These are phyloP conservation scores for Desmodus rotundus DNA, from an alignment of 2,113 vertebrate species.

Conservation along the genomic window DNA sequence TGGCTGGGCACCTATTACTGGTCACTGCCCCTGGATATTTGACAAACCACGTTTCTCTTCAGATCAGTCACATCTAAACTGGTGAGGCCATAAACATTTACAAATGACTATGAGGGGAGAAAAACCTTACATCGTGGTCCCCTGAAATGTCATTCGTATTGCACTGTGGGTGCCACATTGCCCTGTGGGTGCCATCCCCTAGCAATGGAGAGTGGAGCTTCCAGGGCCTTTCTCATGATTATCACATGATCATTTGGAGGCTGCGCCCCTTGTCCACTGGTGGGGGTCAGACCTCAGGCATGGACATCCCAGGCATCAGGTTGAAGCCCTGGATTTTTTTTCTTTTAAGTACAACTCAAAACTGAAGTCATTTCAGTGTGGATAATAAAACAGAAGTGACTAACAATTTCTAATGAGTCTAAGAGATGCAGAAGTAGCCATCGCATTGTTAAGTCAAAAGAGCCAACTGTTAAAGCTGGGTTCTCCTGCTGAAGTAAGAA, in stretches of 20 bases:
- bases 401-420: background rate
- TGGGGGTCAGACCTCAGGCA: background rate
- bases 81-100: background rate
- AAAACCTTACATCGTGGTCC: background rate
- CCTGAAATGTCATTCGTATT: background rate
- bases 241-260: background rate
- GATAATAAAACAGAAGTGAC: background rate
- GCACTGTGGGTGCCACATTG: accelerated
- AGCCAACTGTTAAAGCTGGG: background rate
- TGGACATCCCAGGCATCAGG: no score
- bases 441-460: background rate
- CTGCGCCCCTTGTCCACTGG: background rate
- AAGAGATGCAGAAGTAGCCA: background rate
- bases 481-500: background rate
- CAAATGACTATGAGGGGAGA: background rate
- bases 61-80: background rate
- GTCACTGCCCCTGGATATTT: background rate
- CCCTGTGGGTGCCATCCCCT: background rate
- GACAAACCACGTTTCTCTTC: background rate
- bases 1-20: background rate
- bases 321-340: background rate
- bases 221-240: background rate
- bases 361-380: background rate
- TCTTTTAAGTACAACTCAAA: background rate
- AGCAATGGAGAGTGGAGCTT: background rate